A percentile compares a stretch with the other conserved stretches of the same genome.
Evolutionary conservation across 1,140 invertebrate genomes (phyloP).

Genomic region (Drosophila pectinifera): DNA sequence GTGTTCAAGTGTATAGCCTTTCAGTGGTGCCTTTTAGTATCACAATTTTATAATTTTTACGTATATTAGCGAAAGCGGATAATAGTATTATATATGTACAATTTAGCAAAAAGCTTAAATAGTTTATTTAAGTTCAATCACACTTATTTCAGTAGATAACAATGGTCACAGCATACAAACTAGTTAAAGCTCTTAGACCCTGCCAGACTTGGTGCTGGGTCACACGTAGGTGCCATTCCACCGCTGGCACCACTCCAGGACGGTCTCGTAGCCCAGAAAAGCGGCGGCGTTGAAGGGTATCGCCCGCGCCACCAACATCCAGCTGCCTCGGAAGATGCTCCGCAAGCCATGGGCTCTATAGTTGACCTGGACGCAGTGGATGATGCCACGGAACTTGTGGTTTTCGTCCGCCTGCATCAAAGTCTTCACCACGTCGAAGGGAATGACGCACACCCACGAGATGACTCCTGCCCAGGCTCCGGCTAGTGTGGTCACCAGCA

Average conservation of each 20-base stretch:
- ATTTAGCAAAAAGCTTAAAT: slow-evolving; percentile 18
- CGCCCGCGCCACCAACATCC: slow-evolving; percentile 87
- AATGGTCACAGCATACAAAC: slow-evolving; percentile 18
- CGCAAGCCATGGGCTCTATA: slow-evolving; percentile 86
- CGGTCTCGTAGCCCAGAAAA: slow-evolving; percentile 88
- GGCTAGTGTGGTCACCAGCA: slow-evolving; percentile 77
- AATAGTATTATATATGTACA: slow-evolving; percentile 1
- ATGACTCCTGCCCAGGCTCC: slow-evolving; percentile 86
- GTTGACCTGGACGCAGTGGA: slow-evolving; percentile 85
- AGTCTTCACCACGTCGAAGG: slow-evolving; percentile 91
- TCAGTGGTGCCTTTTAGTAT: neutral
- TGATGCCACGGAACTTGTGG: slow-evolving; percentile 76
- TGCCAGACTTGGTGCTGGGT: neutral
- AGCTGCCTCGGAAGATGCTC: slow-evolving; percentile 87
- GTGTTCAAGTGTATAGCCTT: neutral
- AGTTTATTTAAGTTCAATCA: slow-evolving; percentile 17
- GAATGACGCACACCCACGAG: slow-evolving; percentile 90
- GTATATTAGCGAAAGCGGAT: neutral
- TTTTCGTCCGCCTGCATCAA: slow-evolving; percentile 89
- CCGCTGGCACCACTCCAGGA: slow-evolving; percentile 75
- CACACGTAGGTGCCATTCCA: slow-evolving; percentile 36
- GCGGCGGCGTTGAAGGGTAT: slow-evolving; percentile 90
- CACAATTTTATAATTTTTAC: neutral
- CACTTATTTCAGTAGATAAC: slow-evolving; percentile 4
- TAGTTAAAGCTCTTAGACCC: slow-evolving; percentile 49